Evolutionary conservation across 2,888 invertebrate species (phyloP).

Genomic region (Lasius platythorax): DNA sequence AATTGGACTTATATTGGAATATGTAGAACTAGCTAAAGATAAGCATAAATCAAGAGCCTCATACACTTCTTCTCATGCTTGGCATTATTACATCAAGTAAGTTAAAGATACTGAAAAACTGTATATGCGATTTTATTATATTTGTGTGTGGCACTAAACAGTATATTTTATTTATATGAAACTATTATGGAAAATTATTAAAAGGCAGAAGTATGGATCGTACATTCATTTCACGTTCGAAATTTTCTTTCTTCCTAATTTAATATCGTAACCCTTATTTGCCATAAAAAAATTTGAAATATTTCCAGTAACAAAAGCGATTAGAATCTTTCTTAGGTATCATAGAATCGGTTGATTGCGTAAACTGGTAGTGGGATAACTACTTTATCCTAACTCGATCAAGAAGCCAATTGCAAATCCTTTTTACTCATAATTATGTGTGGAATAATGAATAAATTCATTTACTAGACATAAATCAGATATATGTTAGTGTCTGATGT

Average conservation of each 20-base stretch:
- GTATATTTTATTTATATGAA: conserved; percentile 4
- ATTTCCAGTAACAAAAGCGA: background rate
- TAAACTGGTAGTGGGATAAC: background rate
- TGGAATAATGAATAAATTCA: conserved; percentile 27
- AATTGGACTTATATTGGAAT: conserved; percentile 18
- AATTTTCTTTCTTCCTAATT: background rate
- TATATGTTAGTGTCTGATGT: background rate
- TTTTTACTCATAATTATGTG: background rate
- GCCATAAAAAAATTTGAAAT: background rate
- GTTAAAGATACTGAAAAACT: background rate
- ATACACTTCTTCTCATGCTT: background rate
- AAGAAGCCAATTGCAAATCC: background rate
- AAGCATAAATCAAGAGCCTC: background rate
- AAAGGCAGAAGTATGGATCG: background rate
- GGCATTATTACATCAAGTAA: background rate
- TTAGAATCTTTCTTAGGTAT: background rate
- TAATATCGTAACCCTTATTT: background rate
- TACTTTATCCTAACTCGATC: conserved; percentile 13
- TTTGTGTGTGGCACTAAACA: background rate
- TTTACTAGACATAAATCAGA: background rate
- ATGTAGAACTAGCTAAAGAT: background rate
- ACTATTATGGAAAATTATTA: conserved; percentile 21
- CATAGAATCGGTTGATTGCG: background rate
- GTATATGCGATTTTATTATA: background rate
- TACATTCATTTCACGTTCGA: background rate